phyloP scores from a whole-genome alignment of 2,113 vertebrate genomes.

The Cebus imitator region DNA sequence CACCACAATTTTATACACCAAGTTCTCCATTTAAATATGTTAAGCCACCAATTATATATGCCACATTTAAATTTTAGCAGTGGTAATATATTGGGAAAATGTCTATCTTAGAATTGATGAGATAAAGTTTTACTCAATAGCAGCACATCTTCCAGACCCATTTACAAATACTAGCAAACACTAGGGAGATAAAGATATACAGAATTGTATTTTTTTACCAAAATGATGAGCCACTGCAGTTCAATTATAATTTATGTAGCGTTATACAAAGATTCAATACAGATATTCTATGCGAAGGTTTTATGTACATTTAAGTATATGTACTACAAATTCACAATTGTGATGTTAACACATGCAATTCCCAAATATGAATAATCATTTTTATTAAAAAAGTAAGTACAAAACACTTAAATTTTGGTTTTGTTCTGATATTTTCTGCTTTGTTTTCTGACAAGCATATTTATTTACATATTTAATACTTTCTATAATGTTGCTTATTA shows the following conservation, averaged over 20 bases:
- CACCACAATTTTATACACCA: background rate
- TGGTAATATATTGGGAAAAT: accelerated
- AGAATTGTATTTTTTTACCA: background rate
- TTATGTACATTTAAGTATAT: background rate
- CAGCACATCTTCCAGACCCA: background rate
- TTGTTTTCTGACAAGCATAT: background rate
- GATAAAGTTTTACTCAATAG: background rate
- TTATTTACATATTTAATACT: background rate
- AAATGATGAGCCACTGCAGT: background rate
- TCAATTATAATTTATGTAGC: background rate
- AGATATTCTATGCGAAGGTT: background rate
- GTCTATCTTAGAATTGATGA: background rate
- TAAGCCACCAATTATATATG: background rate
- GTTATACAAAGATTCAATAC: background rate
- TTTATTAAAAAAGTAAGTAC: conserved; percentile 5
- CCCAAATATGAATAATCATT: background rate
- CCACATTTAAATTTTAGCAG: background rate
- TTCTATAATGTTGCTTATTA: background rate
- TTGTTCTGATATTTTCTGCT: background rate
- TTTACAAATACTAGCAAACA: background rate
- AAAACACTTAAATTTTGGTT: background rate
- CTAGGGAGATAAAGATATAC: background rate
- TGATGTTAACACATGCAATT: background rate
- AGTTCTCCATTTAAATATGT: background rate
- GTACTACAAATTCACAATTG: background rate